Conservation (phyloP, 2,888 invertebrate genomes). For the Tubulanus polymorphus region DNA sequence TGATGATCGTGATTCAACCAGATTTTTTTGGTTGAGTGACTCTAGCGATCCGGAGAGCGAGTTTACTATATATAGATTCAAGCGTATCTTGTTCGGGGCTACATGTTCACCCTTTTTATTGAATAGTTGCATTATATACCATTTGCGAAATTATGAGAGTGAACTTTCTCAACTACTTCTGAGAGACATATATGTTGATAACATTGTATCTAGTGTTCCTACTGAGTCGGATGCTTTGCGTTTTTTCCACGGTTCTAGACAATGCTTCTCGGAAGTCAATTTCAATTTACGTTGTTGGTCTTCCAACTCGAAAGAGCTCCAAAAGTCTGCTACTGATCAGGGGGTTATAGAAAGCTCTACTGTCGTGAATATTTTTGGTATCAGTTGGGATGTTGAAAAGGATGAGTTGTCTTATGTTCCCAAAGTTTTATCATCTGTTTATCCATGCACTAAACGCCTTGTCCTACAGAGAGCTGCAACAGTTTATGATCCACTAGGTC, state of each 20-base stretch:
- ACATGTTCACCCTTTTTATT: conserved; percentile 10
- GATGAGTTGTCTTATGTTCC: conserved; percentile 4
- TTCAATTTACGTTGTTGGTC: conserved; percentile 18
- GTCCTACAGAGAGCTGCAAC: conserved; percentile 5
- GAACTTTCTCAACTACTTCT: background rate
- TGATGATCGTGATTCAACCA: conserved; percentile 13
- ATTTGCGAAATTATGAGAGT: conserved; percentile 6
- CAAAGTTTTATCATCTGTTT: background rate
- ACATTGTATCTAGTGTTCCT: conserved; percentile 7
- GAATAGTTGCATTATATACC: conserved; percentile 15
- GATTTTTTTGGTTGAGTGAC: conserved; percentile 18
- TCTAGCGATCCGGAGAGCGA: conserved; percentile 12
- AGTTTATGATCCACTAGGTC: conserved; percentile 9
- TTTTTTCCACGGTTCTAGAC: conserved; percentile 8
- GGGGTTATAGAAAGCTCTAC: background rate
- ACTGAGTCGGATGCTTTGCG: background rate
- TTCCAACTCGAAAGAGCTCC: conserved; percentile 4
- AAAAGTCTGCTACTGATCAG: conserved; percentile 1
- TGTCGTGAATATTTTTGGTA: conserved; percentile 8
- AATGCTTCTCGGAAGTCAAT: conserved; percentile 6
- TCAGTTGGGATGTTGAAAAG: conserved; percentile 6
- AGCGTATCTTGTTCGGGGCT: conserved; percentile 14
- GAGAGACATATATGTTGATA: conserved; percentile 18
- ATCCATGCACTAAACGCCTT: conserved; percentile 6
- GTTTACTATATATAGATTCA: conserved; percentile 12